Conservation (phyloP, 2,797 vertebrate species). For the Sebastes minor region DNA sequence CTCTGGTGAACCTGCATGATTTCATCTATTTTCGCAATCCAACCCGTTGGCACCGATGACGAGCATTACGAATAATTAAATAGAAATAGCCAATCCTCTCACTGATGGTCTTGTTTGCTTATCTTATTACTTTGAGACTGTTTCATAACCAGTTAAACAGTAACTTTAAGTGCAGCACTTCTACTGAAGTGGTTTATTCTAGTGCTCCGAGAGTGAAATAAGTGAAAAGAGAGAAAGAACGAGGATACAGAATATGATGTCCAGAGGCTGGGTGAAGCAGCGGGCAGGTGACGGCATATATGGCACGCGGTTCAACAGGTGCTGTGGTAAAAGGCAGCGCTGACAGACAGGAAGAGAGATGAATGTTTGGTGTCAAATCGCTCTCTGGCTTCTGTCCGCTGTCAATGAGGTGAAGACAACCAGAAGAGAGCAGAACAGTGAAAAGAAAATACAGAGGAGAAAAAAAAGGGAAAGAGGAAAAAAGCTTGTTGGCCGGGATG, state of each 20-base stretch:
- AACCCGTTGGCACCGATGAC: neutral
- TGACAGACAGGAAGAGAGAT: slow-evolving; percentile 48
- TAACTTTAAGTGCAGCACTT: neutral
- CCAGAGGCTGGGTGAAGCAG: neutral
- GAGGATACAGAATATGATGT: neutral
- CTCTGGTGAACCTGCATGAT: neutral
- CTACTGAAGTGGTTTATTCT: neutral
- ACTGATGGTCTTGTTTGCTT: neutral
- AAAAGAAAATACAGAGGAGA: slow-evolving; percentile 19
- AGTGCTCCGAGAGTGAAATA: neutral
- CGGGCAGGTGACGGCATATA: slow-evolving; percentile 3
- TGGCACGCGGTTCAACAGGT: slow-evolving; percentile 33
- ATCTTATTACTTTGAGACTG: neutral
- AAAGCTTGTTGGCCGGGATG: slow-evolving; percentile 70
- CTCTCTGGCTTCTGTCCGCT: slow-evolving; percentile 72
- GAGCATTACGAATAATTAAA: neutral
- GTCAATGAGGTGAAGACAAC: slow-evolving; percentile 77
- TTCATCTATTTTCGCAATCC: neutral
- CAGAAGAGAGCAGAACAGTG: slow-evolving; percentile 45
- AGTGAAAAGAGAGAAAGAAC: neutral
- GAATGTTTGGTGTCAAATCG: slow-evolving; percentile 44
- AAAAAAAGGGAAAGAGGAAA: slow-evolving; percentile 31
- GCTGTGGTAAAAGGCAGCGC: slow-evolving; percentile 15
- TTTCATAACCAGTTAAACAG: neutral
- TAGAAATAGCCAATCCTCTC: neutral